Base-by-base conservation (phyloP, 2,888 invertebrate genomes). In the Venusia cambrica region DNA sequence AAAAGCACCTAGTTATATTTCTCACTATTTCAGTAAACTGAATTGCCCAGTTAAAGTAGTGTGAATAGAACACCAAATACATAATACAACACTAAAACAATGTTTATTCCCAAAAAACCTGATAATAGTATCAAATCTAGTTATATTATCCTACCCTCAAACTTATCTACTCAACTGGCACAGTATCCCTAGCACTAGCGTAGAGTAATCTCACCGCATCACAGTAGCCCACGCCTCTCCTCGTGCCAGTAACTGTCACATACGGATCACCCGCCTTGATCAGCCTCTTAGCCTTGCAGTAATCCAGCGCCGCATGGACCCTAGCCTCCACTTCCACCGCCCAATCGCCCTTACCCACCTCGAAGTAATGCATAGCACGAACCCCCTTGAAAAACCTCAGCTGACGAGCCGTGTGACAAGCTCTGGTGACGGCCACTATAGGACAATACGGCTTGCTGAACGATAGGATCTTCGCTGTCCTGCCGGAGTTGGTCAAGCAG, bases 391-490 rank as follows among this genome's bases (percentile, higher is more conserved):
- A 89, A 44, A 90, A 74, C 7, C 87, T 65, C 26, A 85, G 59
- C 49, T 93, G 92, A 34, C 93, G 79, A 1, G 94, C 91, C 3
- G 92, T 90, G 51, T 90, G 90, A 9, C 90, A 90, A 43, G 89
- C 87, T 52, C 93, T 83, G 0, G 94, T 93, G 4, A 95, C 89
- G 2, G 93, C 92, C 29, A 95, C 79, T 34, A 95, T 91, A 0
- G 94, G 94, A 64, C 94, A 94, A 30, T 89, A 75, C 1, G 94
- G 93, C 51, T 90, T 87, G 51, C 90, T 92, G 44, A 90, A 89
- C 1, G 94, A 90, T 27, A 94, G 71, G 45, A 92, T 69, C 65
- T 90, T 91, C 3, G 94, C 94, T 10, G 94, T 92, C 48, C 92
- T 74, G 5, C 91, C 91, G n/a, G 90, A 89, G 22, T 91, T 92